Conservation (phyloP, 2,888 invertebrate genomes). For the Lithophane leautieri region DNA sequence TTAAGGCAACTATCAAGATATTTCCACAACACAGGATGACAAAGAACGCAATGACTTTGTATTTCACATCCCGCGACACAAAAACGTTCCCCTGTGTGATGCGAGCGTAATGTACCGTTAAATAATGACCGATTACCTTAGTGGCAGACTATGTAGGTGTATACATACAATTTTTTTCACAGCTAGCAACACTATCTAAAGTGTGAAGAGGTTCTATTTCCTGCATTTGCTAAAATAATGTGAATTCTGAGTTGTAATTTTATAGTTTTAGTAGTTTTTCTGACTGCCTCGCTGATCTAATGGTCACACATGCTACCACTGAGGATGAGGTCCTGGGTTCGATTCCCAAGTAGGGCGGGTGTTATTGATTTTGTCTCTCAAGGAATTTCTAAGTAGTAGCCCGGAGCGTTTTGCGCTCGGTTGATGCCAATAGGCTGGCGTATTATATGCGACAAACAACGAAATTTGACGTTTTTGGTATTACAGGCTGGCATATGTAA, state of each 20-base stretch:
- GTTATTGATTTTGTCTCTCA: too few species aligned
- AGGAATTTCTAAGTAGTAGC: too few species aligned
- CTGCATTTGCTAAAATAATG: too few species aligned
- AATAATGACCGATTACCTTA: conserved; percentile 78
- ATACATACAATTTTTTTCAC: too few species aligned
- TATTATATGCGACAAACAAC: background rate
- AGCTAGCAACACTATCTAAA: too few species aligned
- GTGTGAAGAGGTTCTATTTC: too few species aligned
- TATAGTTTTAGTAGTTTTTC: too few species aligned
- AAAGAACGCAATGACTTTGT: conserved; percentile 56
- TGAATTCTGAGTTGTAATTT: too few species aligned
- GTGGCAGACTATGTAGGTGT: conserved; percentile 25
- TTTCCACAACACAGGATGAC: conserved; percentile 23
- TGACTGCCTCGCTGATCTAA: too few species aligned
- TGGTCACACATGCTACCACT: background rate
- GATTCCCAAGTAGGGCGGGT: too few species aligned
- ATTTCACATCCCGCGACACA: conserved; percentile 42
- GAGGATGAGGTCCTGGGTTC: background rate
- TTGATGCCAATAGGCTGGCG: background rate
- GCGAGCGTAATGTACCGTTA: conserved; percentile 76
- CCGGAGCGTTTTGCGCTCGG: background rate
- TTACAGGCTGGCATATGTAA: too few species aligned
- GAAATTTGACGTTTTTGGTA: background rate
- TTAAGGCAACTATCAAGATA: conserved; percentile 3
- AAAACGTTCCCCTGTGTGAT: conserved; percentile 61